Evolutionary conservation across 2,888 invertebrate species (phyloP).

Genomic region (Bursaphelenchus okinawaensis): DNA sequence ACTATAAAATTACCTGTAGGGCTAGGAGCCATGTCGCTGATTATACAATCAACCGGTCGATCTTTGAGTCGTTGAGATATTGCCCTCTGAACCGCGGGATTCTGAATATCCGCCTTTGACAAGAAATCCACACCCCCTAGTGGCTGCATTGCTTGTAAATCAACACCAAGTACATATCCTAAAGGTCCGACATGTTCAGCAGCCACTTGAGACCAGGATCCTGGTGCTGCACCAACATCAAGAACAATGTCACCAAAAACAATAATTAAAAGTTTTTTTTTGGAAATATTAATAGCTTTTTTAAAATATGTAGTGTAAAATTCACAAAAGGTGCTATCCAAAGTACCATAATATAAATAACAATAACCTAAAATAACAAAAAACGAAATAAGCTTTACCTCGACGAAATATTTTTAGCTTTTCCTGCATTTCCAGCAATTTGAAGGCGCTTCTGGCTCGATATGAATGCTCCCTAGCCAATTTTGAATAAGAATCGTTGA

Average conservation of each 20-base stretch:
- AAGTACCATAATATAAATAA: not conserved
- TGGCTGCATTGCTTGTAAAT: slow-evolving; percentile 48
- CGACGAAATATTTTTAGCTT: slow-evolving; percentile 38
- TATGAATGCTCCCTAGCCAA: slow-evolving; percentile 44
- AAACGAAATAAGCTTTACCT: slow-evolving; percentile 23
- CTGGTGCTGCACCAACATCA: slow-evolving; percentile 54
- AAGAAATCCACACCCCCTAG: slow-evolving; percentile 49
- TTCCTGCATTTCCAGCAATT: slow-evolving; percentile 53
- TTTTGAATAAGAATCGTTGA: slow-evolving; percentile 40
- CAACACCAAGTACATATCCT: slow-evolving; percentile 47
- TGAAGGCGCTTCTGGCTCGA: slow-evolving; percentile 56
- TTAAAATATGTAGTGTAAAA: not conserved
- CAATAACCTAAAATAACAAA: slow-evolving; percentile 2
- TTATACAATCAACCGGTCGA: slow-evolving; percentile 42
- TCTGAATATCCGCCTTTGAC: slow-evolving; percentile 41
- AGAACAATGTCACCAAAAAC: slow-evolving; percentile 27
- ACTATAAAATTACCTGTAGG: slow-evolving; percentile 38
- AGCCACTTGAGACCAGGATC: slow-evolving; percentile 56
- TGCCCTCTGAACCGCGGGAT: slow-evolving; percentile 28
- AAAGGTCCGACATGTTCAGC: not conserved
- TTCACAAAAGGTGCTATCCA: not conserved
- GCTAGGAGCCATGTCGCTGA: slow-evolving; percentile 58
- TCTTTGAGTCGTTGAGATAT: slow-evolving; percentile 32
- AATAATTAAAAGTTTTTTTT: slow-evolving; percentile 24
- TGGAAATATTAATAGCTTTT: slow-evolving; percentile 40